phyloP scores from a whole-genome alignment of 2,797 vertebrate species.

The Phalloptychus januarius region DNA sequence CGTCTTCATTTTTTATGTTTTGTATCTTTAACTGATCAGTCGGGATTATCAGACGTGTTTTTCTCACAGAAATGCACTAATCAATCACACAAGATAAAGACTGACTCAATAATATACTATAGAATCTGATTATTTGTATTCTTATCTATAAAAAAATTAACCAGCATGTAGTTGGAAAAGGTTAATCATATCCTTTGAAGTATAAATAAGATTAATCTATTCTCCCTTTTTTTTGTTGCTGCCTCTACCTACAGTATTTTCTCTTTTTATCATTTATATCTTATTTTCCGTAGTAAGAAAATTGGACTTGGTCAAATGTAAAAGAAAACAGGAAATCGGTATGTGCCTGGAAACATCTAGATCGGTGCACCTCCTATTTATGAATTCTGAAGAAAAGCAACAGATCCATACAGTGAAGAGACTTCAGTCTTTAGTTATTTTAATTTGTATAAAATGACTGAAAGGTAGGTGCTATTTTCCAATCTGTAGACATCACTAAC shows the following conservation, averaged over 20 bases:
- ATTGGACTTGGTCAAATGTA: not conserved
- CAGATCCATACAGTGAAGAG: not conserved
- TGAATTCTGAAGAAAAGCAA: not conserved
- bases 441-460: not conserved
- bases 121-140: not conserved
- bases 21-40: not conserved
- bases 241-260: not conserved
- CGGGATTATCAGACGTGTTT: not conserved
- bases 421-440: not conserved
- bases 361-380: not conserved
- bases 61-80: not conserved
- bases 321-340: not conserved
- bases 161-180: not conserved
- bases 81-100: not conserved
- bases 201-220: not conserved
- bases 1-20: not conserved
- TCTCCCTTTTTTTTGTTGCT: not conserved
- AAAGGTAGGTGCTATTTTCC: not conserved
- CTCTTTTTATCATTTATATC: not conserved
- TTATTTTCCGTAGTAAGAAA: not conserved
- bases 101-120: not conserved
- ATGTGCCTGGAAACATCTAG: not conserved
- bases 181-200: not conserved
- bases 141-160: not conserved
- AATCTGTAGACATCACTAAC: conserved; percentile 26